phyloP scores from a whole-genome alignment of 2,888 invertebrate species.

The Ommatoiulus sabulosus region DNA sequence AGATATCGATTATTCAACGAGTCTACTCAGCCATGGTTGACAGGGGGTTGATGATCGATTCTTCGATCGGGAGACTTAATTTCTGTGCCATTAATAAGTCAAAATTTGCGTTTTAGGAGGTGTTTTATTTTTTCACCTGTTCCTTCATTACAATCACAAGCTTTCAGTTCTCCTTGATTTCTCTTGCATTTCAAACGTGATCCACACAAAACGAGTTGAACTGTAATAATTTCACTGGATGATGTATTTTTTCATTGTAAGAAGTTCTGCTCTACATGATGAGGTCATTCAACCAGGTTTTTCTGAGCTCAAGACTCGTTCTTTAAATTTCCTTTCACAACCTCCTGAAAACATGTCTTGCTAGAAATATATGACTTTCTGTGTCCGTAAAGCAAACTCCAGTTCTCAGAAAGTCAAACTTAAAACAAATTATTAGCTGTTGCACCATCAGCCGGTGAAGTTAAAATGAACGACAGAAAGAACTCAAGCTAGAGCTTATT shows the following conservation, averaged over 20 bases:
- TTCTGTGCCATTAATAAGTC: not conserved
- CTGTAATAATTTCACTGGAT: not conserved
- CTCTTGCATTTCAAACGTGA: conserved; percentile 21
- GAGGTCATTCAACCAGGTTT: not conserved
- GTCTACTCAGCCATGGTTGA: no score
- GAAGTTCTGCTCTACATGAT: not conserved
- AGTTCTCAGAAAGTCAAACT: not conserved
- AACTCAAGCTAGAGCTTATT: not conserved
- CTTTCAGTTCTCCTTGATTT: conserved; percentile 4
- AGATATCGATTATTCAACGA: no score
- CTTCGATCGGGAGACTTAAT: no score
- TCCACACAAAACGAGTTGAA: not conserved
- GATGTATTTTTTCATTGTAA: not conserved
- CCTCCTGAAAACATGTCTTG: not conserved
- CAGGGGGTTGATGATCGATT: no score
- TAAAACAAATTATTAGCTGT: no score
- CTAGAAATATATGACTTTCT: not conserved
- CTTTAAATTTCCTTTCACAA: not conserved
- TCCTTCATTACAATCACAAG: not conserved
- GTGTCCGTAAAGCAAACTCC: not conserved
- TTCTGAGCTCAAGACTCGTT: not conserved
- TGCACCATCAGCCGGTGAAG: no score
- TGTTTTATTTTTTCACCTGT: not conserved
- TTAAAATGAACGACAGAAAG: not conserved
- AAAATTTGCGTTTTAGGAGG: not conserved